Evolutionary conservation across 2,888 invertebrate species (phyloP), one percentile per base, ranked within the genome.

Genomic region (Monoplex corrugatus): DNA sequence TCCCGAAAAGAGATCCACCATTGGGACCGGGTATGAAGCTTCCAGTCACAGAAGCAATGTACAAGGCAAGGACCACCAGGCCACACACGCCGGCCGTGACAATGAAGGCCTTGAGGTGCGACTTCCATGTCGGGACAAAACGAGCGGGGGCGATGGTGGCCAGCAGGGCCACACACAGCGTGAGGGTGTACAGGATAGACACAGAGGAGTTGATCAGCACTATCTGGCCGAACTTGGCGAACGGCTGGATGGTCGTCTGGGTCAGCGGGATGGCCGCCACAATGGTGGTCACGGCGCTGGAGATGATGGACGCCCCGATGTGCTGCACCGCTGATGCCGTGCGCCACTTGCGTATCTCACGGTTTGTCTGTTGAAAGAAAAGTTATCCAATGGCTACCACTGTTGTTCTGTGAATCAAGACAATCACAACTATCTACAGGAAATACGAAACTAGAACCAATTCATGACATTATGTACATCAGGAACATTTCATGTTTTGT

Each of bases 181-280:
- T 94, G 44, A 95, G 91, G 2, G 95, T 94, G 90, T 94, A 95
- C 35, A 95, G 50, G 87, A 95, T 94, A 78, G 95, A 94, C 28
- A 95, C 94, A 13, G 94, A 91, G 1, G 95, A 95, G 92, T 95
- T 95, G 89, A 95, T 95, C 68, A 95, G 94, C n/a, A 95, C 92
- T 89, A 95, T 95, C 89, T 94, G 91, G 32, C 95, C 95, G 92
- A 95, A 95, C 89, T 95, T 94, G 86, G 95, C 92, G 89, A 95
- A 95, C 5, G 95, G 95, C 87, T 93, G 94, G 85, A 95, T 95
- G 82, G 92, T 93, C 16, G 95, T 94, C 91, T 94, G 94, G 0
- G 95, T 95, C 13, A 95, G 93, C 0, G 95, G 95, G 13, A 95
- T 92, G 13, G 95, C 94, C 28, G 95, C 95, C 35, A 94, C 93